A percentile compares a stretch with the other conserved stretches of the same genome.
These are phyloP conservation scores for Microtus oregoni DNA, from an alignment of 2,113 vertebrate genomes.

Conservation along the genomic window DNA sequence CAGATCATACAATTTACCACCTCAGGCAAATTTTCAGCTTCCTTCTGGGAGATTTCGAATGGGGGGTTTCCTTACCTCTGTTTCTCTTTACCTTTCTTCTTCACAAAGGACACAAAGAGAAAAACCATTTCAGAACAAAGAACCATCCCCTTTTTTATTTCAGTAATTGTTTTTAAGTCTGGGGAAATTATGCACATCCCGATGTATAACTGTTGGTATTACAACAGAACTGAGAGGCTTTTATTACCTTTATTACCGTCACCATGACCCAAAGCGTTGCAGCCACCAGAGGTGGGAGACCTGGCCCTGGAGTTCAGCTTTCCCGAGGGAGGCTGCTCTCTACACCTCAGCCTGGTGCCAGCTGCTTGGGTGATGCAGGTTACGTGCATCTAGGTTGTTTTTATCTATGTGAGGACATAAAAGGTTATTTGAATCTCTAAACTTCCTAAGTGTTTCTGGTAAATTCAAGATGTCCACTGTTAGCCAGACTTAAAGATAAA, in stretches of 20 bases:
- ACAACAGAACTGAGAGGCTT: not conserved
- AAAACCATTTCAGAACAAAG: slow-evolving; percentile 17
- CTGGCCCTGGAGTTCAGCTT: not conserved
- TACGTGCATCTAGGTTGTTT: not conserved
- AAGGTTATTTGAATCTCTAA: slow-evolving; percentile 32
- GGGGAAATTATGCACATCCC: not conserved
- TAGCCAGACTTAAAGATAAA: not conserved
- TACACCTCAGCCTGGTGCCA: not conserved
- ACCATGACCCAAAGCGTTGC: not conserved
- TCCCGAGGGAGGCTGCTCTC: not conserved
- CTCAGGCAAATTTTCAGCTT: not conserved
- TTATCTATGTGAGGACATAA: not conserved
- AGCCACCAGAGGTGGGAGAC: not conserved
- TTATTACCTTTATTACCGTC: not conserved
- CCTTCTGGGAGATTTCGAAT: not conserved
- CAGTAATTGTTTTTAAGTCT: not conserved
- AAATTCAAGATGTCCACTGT: not conserved
- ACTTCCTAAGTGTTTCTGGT: not conserved
- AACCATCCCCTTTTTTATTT: not conserved
- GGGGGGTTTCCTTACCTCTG: not conserved
- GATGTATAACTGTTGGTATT: not conserved
- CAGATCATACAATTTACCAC: not conserved
- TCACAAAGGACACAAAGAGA: not conserved
- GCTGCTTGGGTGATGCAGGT: not conserved
- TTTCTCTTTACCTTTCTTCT: not conserved